Evolutionary conservation across 2,797 vertebrate species (phyloP).

Genomic region (Phalanger gymnotis): DNA sequence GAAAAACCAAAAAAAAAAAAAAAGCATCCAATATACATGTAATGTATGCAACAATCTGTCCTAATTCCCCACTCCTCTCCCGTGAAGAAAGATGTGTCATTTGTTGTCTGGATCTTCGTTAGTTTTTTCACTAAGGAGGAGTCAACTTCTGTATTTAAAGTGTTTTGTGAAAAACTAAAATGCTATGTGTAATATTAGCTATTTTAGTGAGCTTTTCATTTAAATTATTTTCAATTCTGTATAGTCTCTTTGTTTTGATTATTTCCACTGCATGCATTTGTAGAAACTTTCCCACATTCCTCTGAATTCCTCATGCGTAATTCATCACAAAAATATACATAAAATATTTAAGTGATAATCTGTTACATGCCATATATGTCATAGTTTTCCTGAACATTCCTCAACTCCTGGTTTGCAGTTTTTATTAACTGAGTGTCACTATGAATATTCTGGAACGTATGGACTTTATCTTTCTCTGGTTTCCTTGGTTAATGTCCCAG

Average conservation of each 20-base stretch:
- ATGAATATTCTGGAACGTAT: not conserved
- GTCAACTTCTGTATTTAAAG: not conserved
- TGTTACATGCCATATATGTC: not conserved
- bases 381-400: not conserved
- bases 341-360: not conserved
- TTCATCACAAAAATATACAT: not conserved
- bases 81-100: not conserved
- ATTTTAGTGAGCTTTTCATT: not conserved
- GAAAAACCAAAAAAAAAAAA: not conserved
- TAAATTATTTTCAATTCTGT: not conserved
- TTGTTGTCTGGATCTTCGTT: not conserved
- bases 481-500: not conserved
- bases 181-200: not conserved
- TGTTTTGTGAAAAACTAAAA: not conserved
- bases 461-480: not conserved
- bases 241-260: not conserved
- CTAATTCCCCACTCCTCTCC: not conserved
- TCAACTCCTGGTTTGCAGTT: not conserved
- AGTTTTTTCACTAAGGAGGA: not conserved
- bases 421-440: not conserved
- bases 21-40: not conserved
- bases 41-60: not conserved
- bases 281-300: not conserved
- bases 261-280: not conserved
- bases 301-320: not conserved